These are phyloP conservation scores for Eulemur rufifrons DNA, from an alignment of 2,113 vertebrate species.

Conservation along the genomic window DNA sequence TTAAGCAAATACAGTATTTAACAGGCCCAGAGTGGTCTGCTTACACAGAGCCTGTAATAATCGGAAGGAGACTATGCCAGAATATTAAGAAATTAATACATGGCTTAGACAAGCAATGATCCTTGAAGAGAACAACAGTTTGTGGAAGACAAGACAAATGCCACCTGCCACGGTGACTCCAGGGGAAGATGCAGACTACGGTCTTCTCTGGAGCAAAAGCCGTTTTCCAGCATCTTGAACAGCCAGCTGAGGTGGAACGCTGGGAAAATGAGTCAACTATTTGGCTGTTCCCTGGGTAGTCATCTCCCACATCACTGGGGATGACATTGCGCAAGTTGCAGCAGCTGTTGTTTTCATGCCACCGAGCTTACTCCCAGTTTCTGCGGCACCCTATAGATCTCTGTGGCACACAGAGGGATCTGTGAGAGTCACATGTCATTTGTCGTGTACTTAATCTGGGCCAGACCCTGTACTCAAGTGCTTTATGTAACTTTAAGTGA, in stretches of 20 bases:
- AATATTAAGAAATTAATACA: constrained; percentile 78
- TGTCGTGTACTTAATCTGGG: neutral
- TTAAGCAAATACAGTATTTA: constrained; percentile 65
- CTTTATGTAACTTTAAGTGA: neutral
- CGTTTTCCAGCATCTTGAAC: constrained; percentile 64
- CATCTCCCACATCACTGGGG: constrained; percentile 25
- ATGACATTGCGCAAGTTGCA: neutral
- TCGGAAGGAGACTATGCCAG: constrained; percentile 62
- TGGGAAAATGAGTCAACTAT: constrained; percentile 45
- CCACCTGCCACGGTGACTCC: constrained; percentile 23
- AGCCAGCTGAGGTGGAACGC: constrained; percentile 68
- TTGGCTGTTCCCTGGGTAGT: constrained; percentile 37
- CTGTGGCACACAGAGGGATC: neutral
- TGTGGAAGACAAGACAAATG: constrained; percentile 76
- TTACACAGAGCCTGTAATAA: constrained; percentile 69
- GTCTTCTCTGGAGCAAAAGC: constrained; percentile 29
- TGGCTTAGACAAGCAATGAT: constrained; percentile 76
- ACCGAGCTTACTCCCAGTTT: neutral
- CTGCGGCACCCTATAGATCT: neutral
- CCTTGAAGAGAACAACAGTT: constrained; percentile 80
- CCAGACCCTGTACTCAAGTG: neutral
- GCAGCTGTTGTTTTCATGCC: constrained; percentile 55
- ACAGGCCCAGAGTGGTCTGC: constrained; percentile 47
- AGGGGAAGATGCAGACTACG: neutral
- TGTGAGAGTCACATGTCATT: neutral